phyloP scores from a whole-genome alignment of 2,113 vertebrate species.

The Hypanus sabinus region DNA sequence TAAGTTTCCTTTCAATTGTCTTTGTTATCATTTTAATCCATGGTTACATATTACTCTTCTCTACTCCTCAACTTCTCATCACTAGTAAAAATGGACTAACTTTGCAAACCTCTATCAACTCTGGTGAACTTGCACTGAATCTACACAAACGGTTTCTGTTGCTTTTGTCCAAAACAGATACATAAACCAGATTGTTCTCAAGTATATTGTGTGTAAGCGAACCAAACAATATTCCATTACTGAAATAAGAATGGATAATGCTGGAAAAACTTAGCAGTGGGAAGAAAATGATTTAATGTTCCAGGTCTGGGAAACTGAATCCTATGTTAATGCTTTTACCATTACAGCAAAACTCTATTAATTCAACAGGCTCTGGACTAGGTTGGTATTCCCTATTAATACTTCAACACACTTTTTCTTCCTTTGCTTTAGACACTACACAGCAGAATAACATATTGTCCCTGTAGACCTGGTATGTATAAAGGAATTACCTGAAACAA shows the following conservation, averaged over 20 bases:
- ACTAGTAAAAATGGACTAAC: neutral
- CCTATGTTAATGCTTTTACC: neutral
- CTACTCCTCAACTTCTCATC: neutral
- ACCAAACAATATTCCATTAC: neutral
- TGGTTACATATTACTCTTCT: neutral
- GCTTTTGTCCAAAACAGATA: neutral
- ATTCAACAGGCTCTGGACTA: too few relatives aligned
- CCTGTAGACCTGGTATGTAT: too few relatives aligned
- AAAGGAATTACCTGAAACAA: too few relatives aligned
- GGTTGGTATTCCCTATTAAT: too few relatives aligned
- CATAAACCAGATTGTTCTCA: neutral
- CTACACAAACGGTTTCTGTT: neutral
- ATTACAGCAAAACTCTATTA: too few relatives aligned
- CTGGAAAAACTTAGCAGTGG: too few relatives aligned
- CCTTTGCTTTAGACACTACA: too few relatives aligned
- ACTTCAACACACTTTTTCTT: too few relatives aligned
- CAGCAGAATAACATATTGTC: too few relatives aligned
- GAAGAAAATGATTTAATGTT: too few relatives aligned
- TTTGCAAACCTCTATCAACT: neutral
- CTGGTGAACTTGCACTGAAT: neutral
- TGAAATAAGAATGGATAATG: too few relatives aligned
- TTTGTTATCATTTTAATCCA: neutral
- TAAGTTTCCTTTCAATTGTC: neutral
- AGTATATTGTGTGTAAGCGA: neutral
- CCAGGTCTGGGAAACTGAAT: too few relatives aligned